Conservation (phyloP, 2,797 vertebrate genomes). For the Lemur catta region DNA sequence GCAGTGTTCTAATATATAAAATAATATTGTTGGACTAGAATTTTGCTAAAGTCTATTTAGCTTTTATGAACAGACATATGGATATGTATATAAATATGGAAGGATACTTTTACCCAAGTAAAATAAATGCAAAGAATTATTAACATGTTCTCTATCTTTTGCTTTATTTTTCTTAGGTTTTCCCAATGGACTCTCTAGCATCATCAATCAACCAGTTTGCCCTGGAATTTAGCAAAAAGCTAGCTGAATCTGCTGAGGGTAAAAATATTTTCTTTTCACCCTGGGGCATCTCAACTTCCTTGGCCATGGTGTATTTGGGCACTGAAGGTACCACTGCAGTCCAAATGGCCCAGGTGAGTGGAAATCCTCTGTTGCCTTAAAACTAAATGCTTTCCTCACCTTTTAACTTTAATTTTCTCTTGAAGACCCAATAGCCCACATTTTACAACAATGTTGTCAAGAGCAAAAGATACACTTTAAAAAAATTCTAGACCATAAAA, state of each 20-base stretch:
- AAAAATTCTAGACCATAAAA: neutral
- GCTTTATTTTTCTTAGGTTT: constrained; percentile 64
- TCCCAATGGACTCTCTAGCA: constrained; percentile 77
- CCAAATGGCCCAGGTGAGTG: constrained; percentile 81
- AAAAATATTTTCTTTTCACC: constrained; percentile 84
- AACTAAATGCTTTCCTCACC: neutral
- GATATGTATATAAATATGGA: too few relatives aligned
- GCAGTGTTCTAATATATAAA: neutral
- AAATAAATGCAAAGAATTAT: neutral
- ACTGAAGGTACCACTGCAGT: constrained; percentile 74
- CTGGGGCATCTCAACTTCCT: constrained; percentile 75
- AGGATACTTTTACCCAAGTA: neutral
- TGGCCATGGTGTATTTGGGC: constrained; percentile 82
- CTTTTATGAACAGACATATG: neutral
- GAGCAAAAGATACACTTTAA: neutral
- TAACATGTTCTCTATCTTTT: neutral
- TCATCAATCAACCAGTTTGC: constrained; percentile 81
- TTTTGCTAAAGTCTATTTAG: neutral
- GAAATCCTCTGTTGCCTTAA: neutral
- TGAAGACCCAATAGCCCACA: neutral
- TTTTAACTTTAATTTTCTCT: neutral
- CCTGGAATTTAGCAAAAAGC: constrained; percentile 83
- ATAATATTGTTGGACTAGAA: neutral
- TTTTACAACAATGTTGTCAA: neutral
- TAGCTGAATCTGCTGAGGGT: constrained; percentile 74